phyloP scores from a whole-genome alignment of 2,113 vertebrate species.

The Corynorhinus townsendii region DNA sequence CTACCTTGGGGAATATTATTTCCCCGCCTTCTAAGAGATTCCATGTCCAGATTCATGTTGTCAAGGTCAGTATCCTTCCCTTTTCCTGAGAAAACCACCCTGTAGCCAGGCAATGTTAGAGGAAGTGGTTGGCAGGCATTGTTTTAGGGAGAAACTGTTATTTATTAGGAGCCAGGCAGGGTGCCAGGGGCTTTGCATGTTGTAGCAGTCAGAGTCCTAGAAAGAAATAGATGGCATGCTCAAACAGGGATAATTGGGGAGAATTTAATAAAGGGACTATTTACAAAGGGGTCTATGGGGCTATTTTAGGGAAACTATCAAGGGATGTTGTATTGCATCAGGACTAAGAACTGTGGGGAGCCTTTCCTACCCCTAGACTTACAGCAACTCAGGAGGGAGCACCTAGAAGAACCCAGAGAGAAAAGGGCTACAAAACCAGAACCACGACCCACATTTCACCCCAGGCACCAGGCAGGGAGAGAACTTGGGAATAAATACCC shows the following conservation, averaged over 20 bases:
- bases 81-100: neutral
- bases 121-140: neutral
- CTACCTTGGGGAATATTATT: neutral
- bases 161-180: neutral
- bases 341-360: neutral
- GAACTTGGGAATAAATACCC: neutral
- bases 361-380: neutral
- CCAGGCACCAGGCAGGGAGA: neutral
- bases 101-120: neutral
- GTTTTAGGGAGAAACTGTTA: slow-evolving; percentile 3
- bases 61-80: neutral
- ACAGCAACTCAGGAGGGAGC: neutral
- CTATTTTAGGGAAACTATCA: neutral
- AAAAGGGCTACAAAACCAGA: neutral
- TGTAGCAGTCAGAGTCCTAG: neutral
- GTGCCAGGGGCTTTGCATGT: neutral
- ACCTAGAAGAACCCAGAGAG: neutral
- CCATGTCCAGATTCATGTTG: neutral
- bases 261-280: slow-evolving; percentile 25
- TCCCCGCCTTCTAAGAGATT: neutral
- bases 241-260: neutral
- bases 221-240: slow-evolving; percentile 38
- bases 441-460: neutral
- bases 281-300: slow-evolving; percentile 4
- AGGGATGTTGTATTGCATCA: neutral